Evolutionary conservation across 2,797 vertebrate species (phyloP).

Genomic region (Cirrhinus molitorella): DNA sequence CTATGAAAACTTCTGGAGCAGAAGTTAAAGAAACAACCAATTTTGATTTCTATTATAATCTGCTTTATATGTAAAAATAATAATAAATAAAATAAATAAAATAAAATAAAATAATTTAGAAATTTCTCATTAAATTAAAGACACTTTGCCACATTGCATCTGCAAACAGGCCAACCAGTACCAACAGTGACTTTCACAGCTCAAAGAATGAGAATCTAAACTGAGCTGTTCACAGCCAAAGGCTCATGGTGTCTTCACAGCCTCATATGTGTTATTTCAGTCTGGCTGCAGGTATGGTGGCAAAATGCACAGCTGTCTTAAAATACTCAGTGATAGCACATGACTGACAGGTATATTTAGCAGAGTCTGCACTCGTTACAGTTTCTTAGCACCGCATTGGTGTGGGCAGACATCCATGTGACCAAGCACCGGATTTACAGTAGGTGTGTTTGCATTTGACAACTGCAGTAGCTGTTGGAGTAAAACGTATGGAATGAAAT

Average conservation of each 20-base stretch:
- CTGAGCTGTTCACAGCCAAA: slow-evolving; percentile 17
- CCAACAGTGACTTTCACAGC: slow-evolving; percentile 29
- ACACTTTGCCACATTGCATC: background rate
- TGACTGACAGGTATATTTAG: slow-evolving; percentile 45
- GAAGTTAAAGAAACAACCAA: too few species aligned
- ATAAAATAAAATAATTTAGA: too few species aligned
- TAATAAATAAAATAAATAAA: too few species aligned
- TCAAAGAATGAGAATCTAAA: slow-evolving; percentile 9
- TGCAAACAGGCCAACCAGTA: background rate
- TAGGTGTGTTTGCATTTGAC: slow-evolving; percentile 13
- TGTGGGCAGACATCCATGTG: slow-evolving; percentile 4
- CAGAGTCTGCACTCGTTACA: background rate
- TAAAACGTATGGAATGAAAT: slow-evolving; percentile 7
- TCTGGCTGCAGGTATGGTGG: slow-evolving; percentile 18
- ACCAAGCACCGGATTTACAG: background rate
- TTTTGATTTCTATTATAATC: too few species aligned
- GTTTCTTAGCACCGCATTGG: background rate
- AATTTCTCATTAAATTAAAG: background rate
- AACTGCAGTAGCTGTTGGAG: slow-evolving; percentile 13
- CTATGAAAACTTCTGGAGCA: too few species aligned
- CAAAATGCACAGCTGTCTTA: slow-evolving; percentile 14
- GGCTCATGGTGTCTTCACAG: slow-evolving; percentile 7
- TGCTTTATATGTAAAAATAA: too few species aligned
- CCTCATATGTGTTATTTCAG: slow-evolving; percentile 18
- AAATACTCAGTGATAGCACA: slow-evolving; percentile 19